Percentiles rank a stretch among this genome's conserved stretches.
These are phyloP conservation scores for Molanna angustata DNA, from an alignment of 2,888 invertebrate genomes.

Conservation along the genomic window DNA sequence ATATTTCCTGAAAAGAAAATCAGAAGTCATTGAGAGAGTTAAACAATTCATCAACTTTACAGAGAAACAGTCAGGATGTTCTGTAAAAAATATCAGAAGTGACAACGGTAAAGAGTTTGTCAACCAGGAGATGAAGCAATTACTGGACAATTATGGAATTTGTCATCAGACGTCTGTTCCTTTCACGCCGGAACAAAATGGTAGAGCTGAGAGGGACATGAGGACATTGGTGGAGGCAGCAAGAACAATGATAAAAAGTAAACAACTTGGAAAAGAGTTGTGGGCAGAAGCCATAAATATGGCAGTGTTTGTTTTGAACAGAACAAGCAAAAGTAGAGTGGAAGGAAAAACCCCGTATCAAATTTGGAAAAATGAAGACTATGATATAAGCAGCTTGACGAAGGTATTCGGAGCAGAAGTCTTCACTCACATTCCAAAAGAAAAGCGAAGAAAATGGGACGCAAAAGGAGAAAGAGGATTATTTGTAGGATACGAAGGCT, in stretches of 20 bases:
- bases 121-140: neutral
- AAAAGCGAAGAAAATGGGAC: neutral
- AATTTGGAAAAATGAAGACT: neutral
- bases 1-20: neutral
- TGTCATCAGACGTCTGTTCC: neutral
- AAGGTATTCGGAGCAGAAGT: neutral
- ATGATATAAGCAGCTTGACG: neutral
- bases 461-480: neutral
- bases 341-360: neutral
- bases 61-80: neutral
- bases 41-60: neutral
- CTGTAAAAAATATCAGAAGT: neutral
- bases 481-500: neutral
- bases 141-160: neutral
- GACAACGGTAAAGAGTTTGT: neutral
- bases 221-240: conserved; percentile 1
- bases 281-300: conserved; percentile 1
- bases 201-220: neutral
- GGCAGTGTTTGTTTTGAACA: neutral
- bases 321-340: neutral
- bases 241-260: neutral
- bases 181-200: conserved; percentile 2
- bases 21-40: neutral
- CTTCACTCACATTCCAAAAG: neutral
- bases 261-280: neutral